Percentiles rank a stretch among this genome's conserved stretches.
phyloP scores from a whole-genome alignment of 1,140 invertebrate genomes.

The Macrosteles quadrilineatus region DNA sequence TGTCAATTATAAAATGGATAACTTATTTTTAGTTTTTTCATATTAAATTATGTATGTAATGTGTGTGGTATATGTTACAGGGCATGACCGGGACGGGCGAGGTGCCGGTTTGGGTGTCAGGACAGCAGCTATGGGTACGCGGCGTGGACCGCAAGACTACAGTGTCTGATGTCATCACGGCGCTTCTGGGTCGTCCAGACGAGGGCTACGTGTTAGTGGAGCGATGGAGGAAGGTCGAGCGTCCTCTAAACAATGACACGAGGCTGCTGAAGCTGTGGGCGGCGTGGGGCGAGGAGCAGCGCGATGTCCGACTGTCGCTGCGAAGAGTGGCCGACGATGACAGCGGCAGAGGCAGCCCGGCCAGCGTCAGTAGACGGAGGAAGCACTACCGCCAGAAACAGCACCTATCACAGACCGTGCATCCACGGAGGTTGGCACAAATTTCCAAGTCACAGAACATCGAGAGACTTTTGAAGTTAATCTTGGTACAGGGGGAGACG shows the following conservation, averaged over 20 bases:
- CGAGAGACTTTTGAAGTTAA: conserved; percentile 71
- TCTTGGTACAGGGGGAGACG: conserved; percentile 79
- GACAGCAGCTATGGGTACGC: conserved; percentile 75
- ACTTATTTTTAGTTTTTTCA: too few relatives aligned
- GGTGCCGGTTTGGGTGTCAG: conserved; percentile 75
- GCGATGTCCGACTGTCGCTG: conserved; percentile 61
- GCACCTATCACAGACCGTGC: conserved; percentile 35
- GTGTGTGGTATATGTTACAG: too few relatives aligned
- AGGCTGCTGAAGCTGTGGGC: conserved; percentile 71
- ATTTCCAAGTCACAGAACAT: conserved; percentile 48
- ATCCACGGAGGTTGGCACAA: conserved; percentile 40
- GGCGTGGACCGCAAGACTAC: conserved; percentile 74
- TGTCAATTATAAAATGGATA: too few relatives aligned
- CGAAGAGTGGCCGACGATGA: conserved; percentile 45
- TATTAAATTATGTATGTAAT: too few relatives aligned
- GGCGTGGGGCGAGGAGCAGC: conserved; percentile 71
- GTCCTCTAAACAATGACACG: conserved; percentile 66
- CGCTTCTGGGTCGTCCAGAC: conserved; percentile 54
- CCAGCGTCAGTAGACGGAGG: neutral
- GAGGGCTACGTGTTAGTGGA: conserved; percentile 61
- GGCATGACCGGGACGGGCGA: conserved; percentile 49
- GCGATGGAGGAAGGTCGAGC: conserved; percentile 67
- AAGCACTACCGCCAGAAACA: conserved; percentile 31
- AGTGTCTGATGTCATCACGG: conserved; percentile 73
- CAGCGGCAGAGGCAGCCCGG: conserved; percentile 39